phyloP scores from a whole-genome alignment of 2,113 vertebrate genomes.

The Syngnathus typhle region DNA sequence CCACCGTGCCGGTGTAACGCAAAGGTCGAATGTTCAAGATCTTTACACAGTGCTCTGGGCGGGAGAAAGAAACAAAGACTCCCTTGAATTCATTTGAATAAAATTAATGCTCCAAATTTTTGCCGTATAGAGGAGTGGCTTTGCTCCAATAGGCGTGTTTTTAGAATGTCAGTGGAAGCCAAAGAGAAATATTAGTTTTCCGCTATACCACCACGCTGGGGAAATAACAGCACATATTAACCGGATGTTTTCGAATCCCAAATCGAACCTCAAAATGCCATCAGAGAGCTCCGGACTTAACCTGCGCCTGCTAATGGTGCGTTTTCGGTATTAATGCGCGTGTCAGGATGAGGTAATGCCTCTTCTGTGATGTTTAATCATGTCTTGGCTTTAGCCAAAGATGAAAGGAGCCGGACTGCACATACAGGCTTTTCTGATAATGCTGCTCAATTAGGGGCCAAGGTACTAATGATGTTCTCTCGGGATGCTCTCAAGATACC shows the following conservation, averaged over 20 bases:
- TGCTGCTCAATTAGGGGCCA: conserved; percentile 47
- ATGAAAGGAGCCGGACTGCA: conserved; percentile 48
- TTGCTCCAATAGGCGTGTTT: too few relatives aligned
- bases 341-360: conserved; percentile 44
- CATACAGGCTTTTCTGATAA: conserved; percentile 47
- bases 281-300: conserved; percentile 26
- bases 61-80: background rate
- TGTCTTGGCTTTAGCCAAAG: conserved; percentile 41
- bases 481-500: conserved; percentile 19
- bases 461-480: conserved; percentile 58
- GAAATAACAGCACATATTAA: background rate
- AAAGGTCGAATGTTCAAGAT: conserved; percentile 60
- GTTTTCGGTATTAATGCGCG: conserved; percentile 39
- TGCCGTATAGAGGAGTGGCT: background rate
- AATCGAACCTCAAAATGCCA: conserved; percentile 3
- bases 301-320: conserved; percentile 34
- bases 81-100: background rate
- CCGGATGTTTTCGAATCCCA: conserved; percentile 2
- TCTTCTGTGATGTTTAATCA: conserved; percentile 53
- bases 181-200: too few relatives aligned
- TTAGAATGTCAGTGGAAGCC: too few relatives aligned
- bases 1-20: conserved; percentile 37
- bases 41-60: conserved; percentile 55
- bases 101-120: background rate
- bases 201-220: too few relatives aligned